Conservation (phyloP, 2,113 vertebrate species). For the Tragelaphus buxtoni region DNA sequence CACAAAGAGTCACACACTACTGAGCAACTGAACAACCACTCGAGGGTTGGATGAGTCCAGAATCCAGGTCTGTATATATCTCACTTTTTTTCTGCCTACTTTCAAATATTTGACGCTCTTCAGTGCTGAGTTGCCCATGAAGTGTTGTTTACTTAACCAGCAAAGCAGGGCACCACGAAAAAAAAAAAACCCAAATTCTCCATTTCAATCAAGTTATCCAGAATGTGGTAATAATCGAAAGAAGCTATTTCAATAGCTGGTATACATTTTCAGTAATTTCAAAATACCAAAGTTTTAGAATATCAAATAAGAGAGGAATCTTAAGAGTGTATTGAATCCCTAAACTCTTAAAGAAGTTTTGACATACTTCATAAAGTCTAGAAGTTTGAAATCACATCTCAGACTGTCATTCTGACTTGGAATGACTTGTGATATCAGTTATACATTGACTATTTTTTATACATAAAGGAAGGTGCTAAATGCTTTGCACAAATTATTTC, state of each 20-base stretch:
- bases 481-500: not conserved
- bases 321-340: not conserved
- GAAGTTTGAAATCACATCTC: not conserved
- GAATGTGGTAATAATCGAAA: not conserved
- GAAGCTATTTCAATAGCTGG: not conserved
- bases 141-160: not conserved
- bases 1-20: fast-evolving
- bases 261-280: not conserved
- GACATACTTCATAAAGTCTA: not conserved
- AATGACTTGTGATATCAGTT: not conserved
- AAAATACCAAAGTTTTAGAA: not conserved
- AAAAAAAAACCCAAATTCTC: not conserved
- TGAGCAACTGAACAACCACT: not conserved
- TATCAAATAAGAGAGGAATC: not conserved
- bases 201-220: not conserved
- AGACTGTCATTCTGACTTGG: not conserved
- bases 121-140: not conserved
- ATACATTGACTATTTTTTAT: not conserved
- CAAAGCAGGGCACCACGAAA: not conserved
- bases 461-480: not conserved
- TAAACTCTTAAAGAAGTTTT: not conserved
- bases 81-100: not conserved
- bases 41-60: not conserved
- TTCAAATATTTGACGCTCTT: not conserved
- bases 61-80: not conserved